phyloP scores from a whole-genome alignment of 2,113 vertebrate species.

The Sapajus apella region DNA sequence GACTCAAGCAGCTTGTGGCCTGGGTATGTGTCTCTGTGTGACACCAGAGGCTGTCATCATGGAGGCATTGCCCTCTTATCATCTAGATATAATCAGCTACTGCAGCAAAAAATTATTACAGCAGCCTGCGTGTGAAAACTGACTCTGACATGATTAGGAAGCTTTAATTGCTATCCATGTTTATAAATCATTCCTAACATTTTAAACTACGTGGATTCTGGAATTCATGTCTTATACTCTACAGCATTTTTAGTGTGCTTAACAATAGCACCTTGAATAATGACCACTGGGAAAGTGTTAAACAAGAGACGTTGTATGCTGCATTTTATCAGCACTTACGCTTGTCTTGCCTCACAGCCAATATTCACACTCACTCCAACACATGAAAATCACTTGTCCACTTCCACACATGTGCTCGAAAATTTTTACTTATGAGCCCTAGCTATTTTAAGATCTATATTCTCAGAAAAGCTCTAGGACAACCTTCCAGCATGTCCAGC shows the following conservation, averaged over 20 bases:
- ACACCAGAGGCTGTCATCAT: background rate
- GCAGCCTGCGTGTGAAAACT: background rate
- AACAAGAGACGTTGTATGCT: conserved; percentile 38
- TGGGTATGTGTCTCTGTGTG: background rate
- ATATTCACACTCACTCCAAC: conserved; percentile 57
- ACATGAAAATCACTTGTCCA: conserved; percentile 65
- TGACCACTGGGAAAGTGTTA: conserved; percentile 2
- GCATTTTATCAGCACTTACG: conserved; percentile 59
- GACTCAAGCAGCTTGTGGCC: background rate
- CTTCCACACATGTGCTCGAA: conserved; percentile 56
- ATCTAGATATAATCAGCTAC: background rate
- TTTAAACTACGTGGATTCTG: background rate
- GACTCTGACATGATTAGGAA: background rate
- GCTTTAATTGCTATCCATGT: background rate
- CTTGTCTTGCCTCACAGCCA: conserved; percentile 62
- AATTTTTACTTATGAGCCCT: conserved; percentile 46
- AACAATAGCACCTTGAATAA: conserved; percentile 28
- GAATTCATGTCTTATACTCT: background rate
- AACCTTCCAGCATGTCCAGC: background rate
- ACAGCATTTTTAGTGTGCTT: background rate
- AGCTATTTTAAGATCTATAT: conserved; percentile 72
- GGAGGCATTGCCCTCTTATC: background rate
- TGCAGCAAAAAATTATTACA: background rate
- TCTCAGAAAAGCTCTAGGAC: conserved; percentile 47
- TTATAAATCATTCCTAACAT: conserved; percentile 15